Evolutionary conservation across 2,888 invertebrate species (phyloP), one percentile per base, ranked within the genome.

Genomic region (Aporophyla nigra): DNA sequence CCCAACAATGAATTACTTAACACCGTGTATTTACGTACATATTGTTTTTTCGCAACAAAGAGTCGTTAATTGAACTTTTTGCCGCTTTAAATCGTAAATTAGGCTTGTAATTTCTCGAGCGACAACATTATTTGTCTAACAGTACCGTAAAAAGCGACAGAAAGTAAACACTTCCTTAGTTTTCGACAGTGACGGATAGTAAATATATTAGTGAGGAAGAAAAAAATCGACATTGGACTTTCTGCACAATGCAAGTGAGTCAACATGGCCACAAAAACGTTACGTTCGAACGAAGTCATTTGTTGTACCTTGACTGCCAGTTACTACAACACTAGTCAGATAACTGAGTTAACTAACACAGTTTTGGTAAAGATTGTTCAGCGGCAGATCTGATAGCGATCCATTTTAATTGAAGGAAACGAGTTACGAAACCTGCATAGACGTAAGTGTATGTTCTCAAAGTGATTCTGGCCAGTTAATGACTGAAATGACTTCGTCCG

Each of bases 1-100:
- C 86, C 71, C 71, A 87, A 87, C 89, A 90, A 91, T 90, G 86
- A 84, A 87, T 89, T 91, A 88, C 90, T 87, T 89, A 89, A 91
- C 77, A 79, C 78, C 66, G 85, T 87, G 86, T 80, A 80, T 82
- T 87, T 80, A 82, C 76, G 83, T 85, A 51, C 72, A 83, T 78
- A 82, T 86, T 78, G 82, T 86, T 87, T 85, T 83, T 83, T 69
- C 51, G 54, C 68, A 77, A 82, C 80, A 79, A 72, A 59, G 69
- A 75, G 54, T 58, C 27, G 61, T 72, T 76, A 76, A 67, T 78
- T 51, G 46, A 40, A 74, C 21, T 71, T 68, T 74, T 82, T 69
- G 66, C 63, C n/a, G 19, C 1, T 71, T 68, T 56, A 65, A 74
- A 78, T 74, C 56, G 33, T n/a, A 67, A 84, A 78, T 75, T 51